Conservation (phyloP, 2,113 vertebrate genomes). For the Pelecanus crispus region DNA sequence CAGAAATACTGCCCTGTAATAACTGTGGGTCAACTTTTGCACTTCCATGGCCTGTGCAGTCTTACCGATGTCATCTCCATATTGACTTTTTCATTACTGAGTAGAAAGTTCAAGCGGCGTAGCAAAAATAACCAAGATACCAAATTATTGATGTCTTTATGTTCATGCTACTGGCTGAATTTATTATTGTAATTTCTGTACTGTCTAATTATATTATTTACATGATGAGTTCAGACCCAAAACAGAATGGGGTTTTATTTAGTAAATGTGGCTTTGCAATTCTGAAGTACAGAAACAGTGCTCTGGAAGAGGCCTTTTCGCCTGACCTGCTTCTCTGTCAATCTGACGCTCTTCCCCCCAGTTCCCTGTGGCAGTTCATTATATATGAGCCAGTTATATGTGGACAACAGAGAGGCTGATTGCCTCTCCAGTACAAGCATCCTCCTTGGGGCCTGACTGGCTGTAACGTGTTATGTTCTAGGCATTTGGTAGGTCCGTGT, state of each 20-base stretch:
- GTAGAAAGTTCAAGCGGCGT: neutral
- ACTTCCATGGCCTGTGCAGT: neutral
- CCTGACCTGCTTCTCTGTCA: neutral
- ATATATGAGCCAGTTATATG: neutral
- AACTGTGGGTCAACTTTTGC: neutral
- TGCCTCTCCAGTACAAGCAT: neutral
- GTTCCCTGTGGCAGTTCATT: neutral
- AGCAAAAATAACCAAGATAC: neutral
- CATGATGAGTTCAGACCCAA: neutral
- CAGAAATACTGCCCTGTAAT: neutral
- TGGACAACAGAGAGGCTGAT: neutral
- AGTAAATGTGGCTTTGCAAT: neutral
- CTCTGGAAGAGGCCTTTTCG: neutral
- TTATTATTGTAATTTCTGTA: neutral
- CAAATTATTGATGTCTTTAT: neutral
- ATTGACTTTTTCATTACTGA: neutral
- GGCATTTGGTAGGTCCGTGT: neutral
- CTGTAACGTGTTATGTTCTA: neutral
- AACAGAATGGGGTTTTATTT: neutral
- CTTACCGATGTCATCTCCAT: neutral
- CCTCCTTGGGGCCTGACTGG: neutral
- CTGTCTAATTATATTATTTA: neutral
- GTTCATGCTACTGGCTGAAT: neutral
- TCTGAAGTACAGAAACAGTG: neutral
- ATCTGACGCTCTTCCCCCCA: neutral